These are phyloP conservation scores for Callorhinus ursinus DNA, from an alignment of 2,113 vertebrate genomes.

Conservation along the genomic window DNA sequence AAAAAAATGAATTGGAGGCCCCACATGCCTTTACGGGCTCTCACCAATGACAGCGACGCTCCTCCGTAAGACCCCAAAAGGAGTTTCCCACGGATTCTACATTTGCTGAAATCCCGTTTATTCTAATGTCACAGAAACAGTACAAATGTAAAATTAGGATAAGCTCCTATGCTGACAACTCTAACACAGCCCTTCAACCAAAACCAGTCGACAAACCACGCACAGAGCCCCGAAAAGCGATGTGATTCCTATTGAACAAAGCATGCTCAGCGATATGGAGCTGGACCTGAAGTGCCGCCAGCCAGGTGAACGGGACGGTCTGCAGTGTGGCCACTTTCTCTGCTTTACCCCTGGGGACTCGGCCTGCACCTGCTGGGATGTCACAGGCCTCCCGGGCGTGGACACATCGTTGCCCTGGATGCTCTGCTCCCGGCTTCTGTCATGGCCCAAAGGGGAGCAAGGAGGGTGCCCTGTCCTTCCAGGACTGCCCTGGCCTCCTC, in stretches of 20 bases:
- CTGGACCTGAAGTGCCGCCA: accelerated
- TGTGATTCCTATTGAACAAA: accelerated
- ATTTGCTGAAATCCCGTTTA: not conserved
- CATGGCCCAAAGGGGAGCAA: accelerated
- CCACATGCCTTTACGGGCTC: accelerated
- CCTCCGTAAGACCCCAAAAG: not conserved
- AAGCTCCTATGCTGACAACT: accelerated
- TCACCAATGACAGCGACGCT: accelerated
- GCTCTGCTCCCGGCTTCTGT: accelerated
- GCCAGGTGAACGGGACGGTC: not conserved
- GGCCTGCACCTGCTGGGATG: accelerated
- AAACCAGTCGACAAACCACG: accelerated
- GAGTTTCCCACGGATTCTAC: accelerated
- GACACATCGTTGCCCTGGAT: not conserved
- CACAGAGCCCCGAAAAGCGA: accelerated
- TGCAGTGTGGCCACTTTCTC: not conserved
- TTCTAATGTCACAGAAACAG: not conserved
- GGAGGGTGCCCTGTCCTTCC: not conserved
- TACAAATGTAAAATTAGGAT: accelerated
- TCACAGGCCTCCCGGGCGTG: accelerated
- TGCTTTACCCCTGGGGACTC: accelerated
- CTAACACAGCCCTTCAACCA: not conserved
- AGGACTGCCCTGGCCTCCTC: not conserved
- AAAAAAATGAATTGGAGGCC: not conserved
- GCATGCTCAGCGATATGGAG: accelerated